Base-by-base conservation (phyloP, 2,888 invertebrate genomes). In the Hecatera dysodea region DNA sequence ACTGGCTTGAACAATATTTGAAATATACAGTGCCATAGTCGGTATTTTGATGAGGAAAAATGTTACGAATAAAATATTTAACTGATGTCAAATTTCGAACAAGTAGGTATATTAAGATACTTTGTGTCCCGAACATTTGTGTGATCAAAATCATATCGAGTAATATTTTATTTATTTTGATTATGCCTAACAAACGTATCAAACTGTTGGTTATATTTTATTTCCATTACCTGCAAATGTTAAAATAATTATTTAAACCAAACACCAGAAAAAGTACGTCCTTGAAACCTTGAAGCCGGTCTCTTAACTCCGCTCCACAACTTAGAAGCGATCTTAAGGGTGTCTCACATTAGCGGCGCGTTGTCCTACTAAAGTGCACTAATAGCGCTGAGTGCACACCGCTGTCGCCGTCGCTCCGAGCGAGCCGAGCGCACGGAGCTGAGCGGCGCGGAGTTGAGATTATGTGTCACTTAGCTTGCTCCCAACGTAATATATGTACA, bases 311-410 rank as follows among this genome's bases (percentile, higher is more conserved):
- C 52, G 22, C 56, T 36, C 33, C 48, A 12, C 36, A 48, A 24
- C 24, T 44, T 33, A 50, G 19, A 11, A 33, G 52, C 46, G 46
- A 46, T 39, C 53, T 57, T n/a, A 53, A 59, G 50, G 48, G 22
- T 24, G 36, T 53, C 46, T 27, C 64, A 80, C 80, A 62, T 69
- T 69, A 69, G 65, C 52, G 46, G 33, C 39, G 55, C 44, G 76
- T 61, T 80, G 48, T 78, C 63, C 44, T 56, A 56, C 59, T 56
- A 75, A 69, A 75, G 78, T 75, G 62, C 77, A 46, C 65, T 80
- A 62, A 80, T 75, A 66, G 44, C 46, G 55, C 60, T 69, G 63
- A 70, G 66, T 80, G 78, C 81, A 80, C 60, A 69, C 55, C 66
- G 69, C 48, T 75, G 76, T 65, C 53, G n/a, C 24, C 52, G 61